Evolutionary conservation across 2,888 invertebrate genomes (phyloP), one percentile per base, ranked within the genome.

Genomic region (Balanococcus diminutus): DNA sequence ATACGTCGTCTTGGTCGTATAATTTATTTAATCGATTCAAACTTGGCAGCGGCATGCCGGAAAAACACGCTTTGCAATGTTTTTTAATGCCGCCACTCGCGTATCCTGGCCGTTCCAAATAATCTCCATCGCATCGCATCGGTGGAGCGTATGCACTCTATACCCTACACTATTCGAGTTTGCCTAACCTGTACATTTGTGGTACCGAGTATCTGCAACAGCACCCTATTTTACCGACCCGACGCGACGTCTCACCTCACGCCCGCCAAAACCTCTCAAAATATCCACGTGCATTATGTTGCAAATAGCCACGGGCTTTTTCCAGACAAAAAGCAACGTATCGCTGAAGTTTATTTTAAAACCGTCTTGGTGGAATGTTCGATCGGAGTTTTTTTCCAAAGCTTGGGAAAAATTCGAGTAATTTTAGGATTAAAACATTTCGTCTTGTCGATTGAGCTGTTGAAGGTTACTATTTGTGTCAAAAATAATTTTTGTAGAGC

Each of bases 1-100:
- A 56, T 56, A 56, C n/a, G 56, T 56, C 56, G 56, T 56, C 56
- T 56, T 56, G 5, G 56, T 56, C 56, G 56, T 67, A 67, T 67
- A 67, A 67, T 67, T 67, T 67, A 67, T 67, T 67, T 67, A 67
- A 67, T 67, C 67, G 67, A 67, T 67, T 67, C 28, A 67, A 67
- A 67, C 67, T 67, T 67, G 67, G 67, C 67, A 67, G 67, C 67
- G 28, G 19, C 22, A 3, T 56, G 6, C 67, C 19, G 31, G 28
- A 28, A 67, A 61, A 28, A 28, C 42, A 9, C 14, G 67, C 67
- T 67, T 9, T 14, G 67, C 28, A n/a, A 28, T 67, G 67, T 25
- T 67, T 67, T 31, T 67, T 67, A 4, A 19, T 11, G 11, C 11
- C 9, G 42, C 11, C 42, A 11, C n/a, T 42, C 14, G 22, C 46